Evolutionary conservation across 2,797 vertebrate species (phyloP).

Genomic region (Pygocentrus nattereri): DNA sequence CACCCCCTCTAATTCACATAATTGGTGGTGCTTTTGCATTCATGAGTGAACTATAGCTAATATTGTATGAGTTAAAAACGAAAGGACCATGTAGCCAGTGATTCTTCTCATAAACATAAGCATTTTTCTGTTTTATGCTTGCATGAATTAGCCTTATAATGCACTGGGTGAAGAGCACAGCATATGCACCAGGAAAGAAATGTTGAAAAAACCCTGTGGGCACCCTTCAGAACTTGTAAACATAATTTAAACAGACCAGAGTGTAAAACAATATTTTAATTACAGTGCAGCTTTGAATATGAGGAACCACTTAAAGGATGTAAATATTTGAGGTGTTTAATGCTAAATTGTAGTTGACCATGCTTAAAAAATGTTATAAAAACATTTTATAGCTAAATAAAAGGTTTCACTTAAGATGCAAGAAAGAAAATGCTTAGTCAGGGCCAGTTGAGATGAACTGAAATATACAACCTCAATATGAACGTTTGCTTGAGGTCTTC

Average conservation of each 20-base stretch:
- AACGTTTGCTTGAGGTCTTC: slow-evolving; percentile 19
- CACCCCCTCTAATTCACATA: no score
- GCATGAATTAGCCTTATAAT: no score
- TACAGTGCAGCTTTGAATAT: neutral
- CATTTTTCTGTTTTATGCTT: no score
- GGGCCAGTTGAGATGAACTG: neutral
- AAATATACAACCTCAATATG: neutral
- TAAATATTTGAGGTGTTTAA: neutral
- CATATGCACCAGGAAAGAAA: no score
- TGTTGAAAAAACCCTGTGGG: neutral
- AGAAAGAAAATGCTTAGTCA: neutral
- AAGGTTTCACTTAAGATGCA: neutral
- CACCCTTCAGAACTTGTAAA: neutral
- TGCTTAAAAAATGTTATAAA: neutral
- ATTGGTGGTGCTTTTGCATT: no score
- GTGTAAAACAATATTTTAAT: neutral
- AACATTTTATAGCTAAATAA: neutral
- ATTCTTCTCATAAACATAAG: no score
- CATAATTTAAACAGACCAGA: neutral
- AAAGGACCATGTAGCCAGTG: no score
- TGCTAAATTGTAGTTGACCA: no score
- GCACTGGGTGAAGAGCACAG: neutral
- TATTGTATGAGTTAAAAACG: no score
- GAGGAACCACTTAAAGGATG: neutral
- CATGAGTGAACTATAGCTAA: no score